These are phyloP conservation scores for Scaeva pyrastri DNA, from an alignment of 2,888 invertebrate genomes.

Conservation along the genomic window DNA sequence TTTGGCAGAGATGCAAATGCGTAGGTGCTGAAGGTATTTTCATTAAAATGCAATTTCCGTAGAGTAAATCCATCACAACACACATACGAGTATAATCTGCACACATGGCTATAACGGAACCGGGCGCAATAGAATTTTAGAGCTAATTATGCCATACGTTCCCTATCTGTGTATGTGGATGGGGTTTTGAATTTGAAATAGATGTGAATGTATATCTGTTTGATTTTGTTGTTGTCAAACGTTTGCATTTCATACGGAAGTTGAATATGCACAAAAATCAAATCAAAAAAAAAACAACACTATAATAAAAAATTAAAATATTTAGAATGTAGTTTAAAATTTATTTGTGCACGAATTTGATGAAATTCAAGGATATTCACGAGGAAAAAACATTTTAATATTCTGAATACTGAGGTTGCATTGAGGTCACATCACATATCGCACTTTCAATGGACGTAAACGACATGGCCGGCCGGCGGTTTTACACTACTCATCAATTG, in stretches of 20 bases:
- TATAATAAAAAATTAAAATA: background rate
- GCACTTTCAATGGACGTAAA: too few species aligned
- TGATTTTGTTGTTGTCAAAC: background rate
- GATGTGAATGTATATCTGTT: too few species aligned
- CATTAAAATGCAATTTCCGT: slow-evolving; percentile 63
- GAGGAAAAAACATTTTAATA: slow-evolving; percentile 13
- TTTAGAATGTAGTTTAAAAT: slow-evolving; percentile 22
- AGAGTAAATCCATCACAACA: background rate
- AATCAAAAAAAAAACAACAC: too few species aligned
- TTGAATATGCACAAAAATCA: background rate
- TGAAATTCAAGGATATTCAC: slow-evolving; percentile 26
- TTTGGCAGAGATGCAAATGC: background rate
- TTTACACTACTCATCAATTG: too few species aligned
- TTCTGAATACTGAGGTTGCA: slow-evolving; percentile 3
- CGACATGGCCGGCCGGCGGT: too few species aligned
- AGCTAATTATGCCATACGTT: slow-evolving; percentile 45
- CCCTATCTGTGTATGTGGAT: background rate
- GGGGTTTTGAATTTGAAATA: slow-evolving; percentile 15
- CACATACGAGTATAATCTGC: background rate
- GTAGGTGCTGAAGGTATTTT: slow-evolving; percentile 10
- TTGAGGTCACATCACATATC: too few species aligned
- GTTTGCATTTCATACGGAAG: background rate
- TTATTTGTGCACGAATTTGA: slow-evolving; percentile 17
- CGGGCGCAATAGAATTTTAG: background rate
- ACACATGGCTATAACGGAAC: background rate